Percentiles rank a stretch among this genome's conserved stretches.
Evolutionary conservation across 2,888 invertebrate genomes (phyloP).

Genomic region (Enoplolaimus lenunculus): DNA sequence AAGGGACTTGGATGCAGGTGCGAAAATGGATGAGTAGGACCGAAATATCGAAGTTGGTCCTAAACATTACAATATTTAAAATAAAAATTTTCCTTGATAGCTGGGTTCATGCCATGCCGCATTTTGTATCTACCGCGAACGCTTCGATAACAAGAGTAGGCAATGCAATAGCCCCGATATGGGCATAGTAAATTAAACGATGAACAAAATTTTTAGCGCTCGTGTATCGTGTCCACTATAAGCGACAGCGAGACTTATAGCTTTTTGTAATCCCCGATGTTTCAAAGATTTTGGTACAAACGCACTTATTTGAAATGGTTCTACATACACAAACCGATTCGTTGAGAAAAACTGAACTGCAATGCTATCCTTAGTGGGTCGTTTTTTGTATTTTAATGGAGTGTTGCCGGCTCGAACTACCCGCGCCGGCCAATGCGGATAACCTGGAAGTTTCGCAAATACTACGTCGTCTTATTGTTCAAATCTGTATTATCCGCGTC

Average conservation of each 20-base stretch:
- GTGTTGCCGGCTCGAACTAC: not conserved
- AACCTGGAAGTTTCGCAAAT: not conserved
- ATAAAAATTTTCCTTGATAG: not conserved
- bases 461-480: not conserved
- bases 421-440: not conserved
- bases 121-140: not conserved
- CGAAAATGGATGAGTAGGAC: not conserved
- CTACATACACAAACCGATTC: not conserved
- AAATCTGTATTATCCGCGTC: not conserved
- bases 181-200: not conserved
- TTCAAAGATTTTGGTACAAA: not conserved
- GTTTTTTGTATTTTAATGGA: not conserved
- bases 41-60: not conserved
- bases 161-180: not conserved
- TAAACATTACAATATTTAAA: not conserved
- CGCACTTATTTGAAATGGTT: not conserved
- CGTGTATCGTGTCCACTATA: not conserved
- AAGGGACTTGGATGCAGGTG: not conserved
- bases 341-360: not conserved
- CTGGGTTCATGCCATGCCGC: not conserved
- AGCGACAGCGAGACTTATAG: not conserved
- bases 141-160: not conserved
- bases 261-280: not conserved
- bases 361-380: not conserved
- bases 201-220: not conserved